These are phyloP conservation scores for Holothuria scabra DNA, from an alignment of 53 echinoderm and acorn worm species.

Conservation along the genomic window DNA sequence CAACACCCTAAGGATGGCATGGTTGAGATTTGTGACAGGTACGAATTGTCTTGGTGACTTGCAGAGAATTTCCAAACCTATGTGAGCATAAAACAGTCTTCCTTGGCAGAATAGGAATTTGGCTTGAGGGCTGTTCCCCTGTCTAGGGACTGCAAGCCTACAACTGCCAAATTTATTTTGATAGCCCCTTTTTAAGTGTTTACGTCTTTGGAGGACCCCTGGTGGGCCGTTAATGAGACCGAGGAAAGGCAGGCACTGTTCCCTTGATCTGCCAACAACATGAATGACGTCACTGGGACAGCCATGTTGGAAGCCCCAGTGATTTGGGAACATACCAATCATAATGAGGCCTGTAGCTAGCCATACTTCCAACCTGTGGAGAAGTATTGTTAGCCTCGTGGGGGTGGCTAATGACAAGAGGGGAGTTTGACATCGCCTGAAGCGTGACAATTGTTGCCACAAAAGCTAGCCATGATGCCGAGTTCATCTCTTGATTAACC, in stretches of 20 bases:
- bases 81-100: conserved; percentile 1
- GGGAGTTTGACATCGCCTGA: conserved; percentile 41
- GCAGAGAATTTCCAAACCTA: conserved; percentile 5
- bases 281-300: conserved; percentile 34
- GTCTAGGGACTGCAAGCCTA: conserved; percentile 49
- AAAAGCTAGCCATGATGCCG: conserved; percentile 32
- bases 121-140: conserved; percentile 35
- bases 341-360: conserved; percentile 38
- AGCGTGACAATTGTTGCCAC: conserved; percentile 47
- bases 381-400: conserved; percentile 46
- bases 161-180: conserved; percentile 45
- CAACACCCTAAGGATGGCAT: conserved; percentile 14
- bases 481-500: conserved; percentile 35
- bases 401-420: conserved; percentile 47
- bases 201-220: conserved; percentile 39
- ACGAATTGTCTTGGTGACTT: conserved; percentile 7
- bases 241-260: conserved; percentile 27
- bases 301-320: conserved; percentile 45
- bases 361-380: conserved; percentile 38
- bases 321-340: conserved; percentile 35
- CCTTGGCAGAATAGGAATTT: conserved; percentile 24
- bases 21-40: conserved; percentile 33
- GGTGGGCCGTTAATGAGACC: conserved; percentile 45
- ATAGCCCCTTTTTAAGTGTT: conserved; percentile 49
- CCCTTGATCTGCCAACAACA: conserved; percentile 46